Evolutionary conservation across 2,888 invertebrate genomes (phyloP).

Genomic region (Tupiocoris notatus): DNA sequence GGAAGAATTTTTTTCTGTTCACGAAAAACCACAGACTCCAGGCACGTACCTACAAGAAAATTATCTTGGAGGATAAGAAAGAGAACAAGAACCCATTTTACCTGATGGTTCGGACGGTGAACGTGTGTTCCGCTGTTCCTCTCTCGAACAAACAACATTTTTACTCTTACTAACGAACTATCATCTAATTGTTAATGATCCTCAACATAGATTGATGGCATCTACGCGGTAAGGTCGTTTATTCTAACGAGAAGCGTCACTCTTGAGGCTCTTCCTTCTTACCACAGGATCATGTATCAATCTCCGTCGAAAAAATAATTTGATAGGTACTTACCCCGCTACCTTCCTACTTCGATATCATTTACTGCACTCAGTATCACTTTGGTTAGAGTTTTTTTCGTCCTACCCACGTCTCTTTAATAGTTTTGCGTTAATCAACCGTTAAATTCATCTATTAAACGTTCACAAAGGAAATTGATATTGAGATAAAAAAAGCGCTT

Average conservation of each 20-base stretch:
- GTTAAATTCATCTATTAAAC: too few species aligned
- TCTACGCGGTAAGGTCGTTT: conserved; percentile 21
- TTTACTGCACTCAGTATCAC: conserved; percentile 3
- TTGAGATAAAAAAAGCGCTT: too few species aligned
- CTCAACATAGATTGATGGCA: conserved; percentile 28
- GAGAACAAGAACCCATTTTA: not conserved
- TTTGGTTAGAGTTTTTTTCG: too few species aligned
- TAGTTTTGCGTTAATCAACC: too few species aligned
- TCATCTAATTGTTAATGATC: conserved; percentile 24
- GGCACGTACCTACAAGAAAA: not conserved
- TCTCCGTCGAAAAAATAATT: conserved; percentile 16
- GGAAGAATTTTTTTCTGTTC: too few species aligned
- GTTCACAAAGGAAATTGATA: too few species aligned
- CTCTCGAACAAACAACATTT: not conserved
- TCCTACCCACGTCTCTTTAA: too few species aligned
- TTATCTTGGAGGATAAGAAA: not conserved
- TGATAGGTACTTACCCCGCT: not conserved
- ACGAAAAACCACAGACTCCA: not conserved
- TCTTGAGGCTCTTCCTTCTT: not conserved
- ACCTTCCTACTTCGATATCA: conserved; percentile 7
- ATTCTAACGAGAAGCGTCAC: conserved; percentile 22
- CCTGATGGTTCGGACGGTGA: too few species aligned
- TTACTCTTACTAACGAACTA: not conserved
- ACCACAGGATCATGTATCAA: conserved; percentile 8
- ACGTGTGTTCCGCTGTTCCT: too few species aligned